These are phyloP conservation scores for Gryllus longicercus DNA, from an alignment of 2,888 invertebrate species.

Conservation along the genomic window DNA sequence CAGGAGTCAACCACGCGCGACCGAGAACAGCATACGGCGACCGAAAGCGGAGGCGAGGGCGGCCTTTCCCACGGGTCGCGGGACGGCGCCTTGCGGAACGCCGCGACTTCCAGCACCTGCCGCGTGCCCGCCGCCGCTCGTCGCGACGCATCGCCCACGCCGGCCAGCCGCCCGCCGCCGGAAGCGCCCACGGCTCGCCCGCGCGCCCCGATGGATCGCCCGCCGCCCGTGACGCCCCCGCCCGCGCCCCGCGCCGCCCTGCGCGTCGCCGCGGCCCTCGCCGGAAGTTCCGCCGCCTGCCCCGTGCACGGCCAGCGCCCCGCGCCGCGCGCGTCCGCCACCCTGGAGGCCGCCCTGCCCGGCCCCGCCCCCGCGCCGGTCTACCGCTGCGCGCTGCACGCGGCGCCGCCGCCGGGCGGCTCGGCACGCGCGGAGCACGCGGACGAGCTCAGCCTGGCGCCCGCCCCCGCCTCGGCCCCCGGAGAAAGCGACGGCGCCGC, in stretches of 20 bases:
- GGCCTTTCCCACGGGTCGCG: neutral
- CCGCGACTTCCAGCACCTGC: too few species aligned
- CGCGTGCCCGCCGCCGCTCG: too few species aligned
- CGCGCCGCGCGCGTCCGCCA: neutral
- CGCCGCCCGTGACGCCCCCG: too few species aligned
- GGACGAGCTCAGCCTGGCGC: neutral
- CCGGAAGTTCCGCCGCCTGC: neutral
- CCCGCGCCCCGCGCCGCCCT: neutral
- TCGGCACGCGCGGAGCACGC: neutral
- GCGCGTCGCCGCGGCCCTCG: neutral
- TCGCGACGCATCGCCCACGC: too few species aligned
- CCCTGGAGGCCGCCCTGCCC: neutral
- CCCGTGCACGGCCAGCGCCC: neutral
- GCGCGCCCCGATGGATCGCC: too few species aligned
- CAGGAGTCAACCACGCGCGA: too few species aligned
- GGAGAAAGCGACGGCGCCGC: neutral
- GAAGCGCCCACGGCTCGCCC: too few species aligned
- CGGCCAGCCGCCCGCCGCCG: too few species aligned
- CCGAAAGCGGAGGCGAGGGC: neutral
- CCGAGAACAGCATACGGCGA: neutral
- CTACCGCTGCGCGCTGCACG: neutral
- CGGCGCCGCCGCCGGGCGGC: neutral
- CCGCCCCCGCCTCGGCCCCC: too few species aligned
- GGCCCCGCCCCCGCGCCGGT: neutral
- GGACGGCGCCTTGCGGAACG: too few species aligned